Evolutionary conservation across 2,888 invertebrate genomes (phyloP).

Genomic region (Nymphalis c-album): DNA sequence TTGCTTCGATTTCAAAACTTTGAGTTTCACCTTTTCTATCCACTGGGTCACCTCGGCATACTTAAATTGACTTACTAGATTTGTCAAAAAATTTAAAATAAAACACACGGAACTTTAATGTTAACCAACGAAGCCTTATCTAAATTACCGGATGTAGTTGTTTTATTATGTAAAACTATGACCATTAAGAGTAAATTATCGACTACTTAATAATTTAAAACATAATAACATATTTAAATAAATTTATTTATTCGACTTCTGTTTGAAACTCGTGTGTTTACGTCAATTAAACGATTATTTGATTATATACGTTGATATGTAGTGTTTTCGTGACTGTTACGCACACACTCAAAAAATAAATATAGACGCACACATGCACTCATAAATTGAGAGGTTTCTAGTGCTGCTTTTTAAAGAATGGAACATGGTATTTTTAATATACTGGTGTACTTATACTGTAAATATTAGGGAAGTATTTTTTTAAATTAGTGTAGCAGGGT

Average conservation of each 20-base stretch:
- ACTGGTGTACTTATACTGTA: no score
- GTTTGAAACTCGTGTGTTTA: background rate
- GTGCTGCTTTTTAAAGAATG: no score
- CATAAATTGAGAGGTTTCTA: no score
- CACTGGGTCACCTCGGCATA: background rate
- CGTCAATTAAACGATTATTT: slow-evolving; percentile 1
- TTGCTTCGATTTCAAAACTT: no score
- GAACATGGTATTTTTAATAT: no score
- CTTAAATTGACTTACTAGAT: background rate
- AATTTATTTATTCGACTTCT: slow-evolving; percentile 6
- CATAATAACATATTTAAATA: background rate
- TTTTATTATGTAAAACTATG: background rate
- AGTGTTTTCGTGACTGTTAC: background rate
- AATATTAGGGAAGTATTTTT: no score
- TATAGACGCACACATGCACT: no score
- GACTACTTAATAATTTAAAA: background rate
- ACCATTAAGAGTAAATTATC: background rate
- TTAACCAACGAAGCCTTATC: background rate
- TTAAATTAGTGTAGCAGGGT: no score
- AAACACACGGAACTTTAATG: background rate
- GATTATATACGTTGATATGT: background rate
- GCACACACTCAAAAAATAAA: no score
- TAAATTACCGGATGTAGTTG: background rate
- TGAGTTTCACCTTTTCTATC: background rate
- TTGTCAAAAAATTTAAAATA: background rate